These are phyloP conservation scores for Coleophora deauratella DNA, from an alignment of 2,888 invertebrate species.

Conservation along the genomic window DNA sequence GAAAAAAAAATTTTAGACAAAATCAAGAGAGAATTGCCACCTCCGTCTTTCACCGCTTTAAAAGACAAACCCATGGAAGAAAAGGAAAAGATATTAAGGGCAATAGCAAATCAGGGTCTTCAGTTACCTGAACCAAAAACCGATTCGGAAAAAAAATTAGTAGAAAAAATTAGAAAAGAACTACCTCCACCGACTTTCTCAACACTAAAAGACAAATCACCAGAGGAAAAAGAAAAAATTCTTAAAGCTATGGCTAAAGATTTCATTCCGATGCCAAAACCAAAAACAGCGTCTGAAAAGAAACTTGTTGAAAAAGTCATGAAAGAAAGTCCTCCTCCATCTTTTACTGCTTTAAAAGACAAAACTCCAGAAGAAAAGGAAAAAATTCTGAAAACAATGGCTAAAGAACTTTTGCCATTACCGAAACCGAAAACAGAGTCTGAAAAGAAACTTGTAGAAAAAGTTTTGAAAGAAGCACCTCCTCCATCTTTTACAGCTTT, in stretches of 20 bases:
- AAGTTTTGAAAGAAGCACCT: no score
- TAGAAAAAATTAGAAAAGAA: slow-evolving; percentile 23
- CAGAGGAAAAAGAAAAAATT: slow-evolving; percentile 22
- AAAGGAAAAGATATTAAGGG: slow-evolving; percentile 22
- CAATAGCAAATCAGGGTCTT: slow-evolving; percentile 19
- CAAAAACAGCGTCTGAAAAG: slow-evolving; percentile 25
- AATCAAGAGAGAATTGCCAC: slow-evolving; percentile 4
- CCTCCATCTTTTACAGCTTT: no score
- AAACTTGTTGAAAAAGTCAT: slow-evolving; percentile 18
- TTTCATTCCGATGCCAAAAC: slow-evolving; percentile 25
- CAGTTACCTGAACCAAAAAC: slow-evolving; percentile 27
- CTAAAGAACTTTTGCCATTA: slow-evolving; percentile 12
- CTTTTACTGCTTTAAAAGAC: slow-evolving; percentile 22
- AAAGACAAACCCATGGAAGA: slow-evolving; percentile 4
- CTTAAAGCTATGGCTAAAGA: slow-evolving; percentile 18
- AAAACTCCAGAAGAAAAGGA: slow-evolving; percentile 19
- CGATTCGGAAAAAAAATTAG: slow-evolving; percentile 22
- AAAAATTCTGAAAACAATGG: slow-evolving; percentile 14
- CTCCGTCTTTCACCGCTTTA: neutral
- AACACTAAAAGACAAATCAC: slow-evolving; percentile 22
- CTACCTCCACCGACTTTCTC: slow-evolving; percentile 23
- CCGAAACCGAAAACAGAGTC: slow-evolving; percentile 22
- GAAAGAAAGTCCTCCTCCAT: slow-evolving; percentile 15
- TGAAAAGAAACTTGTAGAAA: neutral
- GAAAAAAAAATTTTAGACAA: slow-evolving; percentile 4